phyloP scores from a whole-genome alignment of 1,140 invertebrate species.

The Diabrotica virgifera region DNA sequence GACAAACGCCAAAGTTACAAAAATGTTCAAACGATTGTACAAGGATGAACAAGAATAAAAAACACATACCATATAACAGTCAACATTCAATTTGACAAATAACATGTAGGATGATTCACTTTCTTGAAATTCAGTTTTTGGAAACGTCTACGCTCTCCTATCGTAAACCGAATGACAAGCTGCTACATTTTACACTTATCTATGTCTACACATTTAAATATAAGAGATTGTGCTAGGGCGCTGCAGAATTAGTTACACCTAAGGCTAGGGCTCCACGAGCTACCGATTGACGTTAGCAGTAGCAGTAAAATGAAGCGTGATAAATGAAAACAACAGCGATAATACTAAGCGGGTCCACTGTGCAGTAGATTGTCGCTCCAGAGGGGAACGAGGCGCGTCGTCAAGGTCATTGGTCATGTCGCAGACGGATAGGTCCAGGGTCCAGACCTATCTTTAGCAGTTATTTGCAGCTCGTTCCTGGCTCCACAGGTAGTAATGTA shows the following conservation, averaged over 20 bases:
- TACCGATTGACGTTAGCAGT: too few relatives aligned
- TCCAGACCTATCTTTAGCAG: too few relatives aligned
- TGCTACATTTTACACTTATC: constrained; percentile 36
- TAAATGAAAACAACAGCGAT: too few relatives aligned
- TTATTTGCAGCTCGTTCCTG: too few relatives aligned
- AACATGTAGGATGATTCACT: constrained; percentile 32
- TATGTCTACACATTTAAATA: constrained; percentile 40
- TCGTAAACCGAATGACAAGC: constrained; percentile 30
- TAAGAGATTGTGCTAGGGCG: constrained; percentile 33
- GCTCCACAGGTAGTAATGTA: too few relatives aligned
- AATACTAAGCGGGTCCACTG: too few relatives aligned
- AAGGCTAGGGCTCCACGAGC: too few relatives aligned
- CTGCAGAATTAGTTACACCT: constrained; percentile 31
- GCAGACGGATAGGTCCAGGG: too few relatives aligned
- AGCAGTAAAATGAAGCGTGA: too few relatives aligned
- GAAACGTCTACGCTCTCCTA: constrained; percentile 19
- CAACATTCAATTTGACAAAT: constrained; percentile 41
- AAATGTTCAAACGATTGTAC: background rate
- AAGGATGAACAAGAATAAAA: background rate
- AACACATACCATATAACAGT: constrained; percentile 36
- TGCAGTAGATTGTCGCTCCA: too few relatives aligned
- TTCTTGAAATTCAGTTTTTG: constrained; percentile 22
- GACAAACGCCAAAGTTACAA: background rate
- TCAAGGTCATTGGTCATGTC: too few relatives aligned
- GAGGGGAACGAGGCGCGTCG: too few relatives aligned